These are phyloP conservation scores for Halesus radiatus DNA, from an alignment of 1,140 invertebrate species.

Conservation along the genomic window DNA sequence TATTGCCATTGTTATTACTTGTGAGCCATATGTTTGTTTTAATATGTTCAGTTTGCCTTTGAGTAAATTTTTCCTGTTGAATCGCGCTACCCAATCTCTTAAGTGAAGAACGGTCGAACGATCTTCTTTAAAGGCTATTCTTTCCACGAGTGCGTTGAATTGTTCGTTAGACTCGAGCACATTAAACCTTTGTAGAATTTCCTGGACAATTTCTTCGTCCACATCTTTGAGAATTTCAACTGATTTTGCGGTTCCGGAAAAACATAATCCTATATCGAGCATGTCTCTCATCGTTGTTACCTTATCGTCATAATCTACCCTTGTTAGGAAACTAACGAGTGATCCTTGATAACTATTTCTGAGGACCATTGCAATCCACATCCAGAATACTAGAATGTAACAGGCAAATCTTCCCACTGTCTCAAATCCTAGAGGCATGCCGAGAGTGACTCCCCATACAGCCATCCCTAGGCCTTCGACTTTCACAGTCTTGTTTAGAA, in stretches of 20 bases:
- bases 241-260: slow-evolving; percentile 37
- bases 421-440: slow-evolving; percentile 31
- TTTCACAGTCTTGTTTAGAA: slow-evolving; percentile 46
- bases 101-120: slow-evolving; percentile 34
- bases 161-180: slow-evolving; percentile 17
- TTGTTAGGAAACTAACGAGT: slow-evolving; percentile 50
- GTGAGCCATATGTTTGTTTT: slow-evolving; percentile 46
- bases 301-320: slow-evolving; percentile 40
- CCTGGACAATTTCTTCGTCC: slow-evolving; percentile 33
- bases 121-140: slow-evolving; percentile 29
- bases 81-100: slow-evolving; percentile 34
- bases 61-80: slow-evolving; percentile 44
- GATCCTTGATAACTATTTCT: slow-evolving; percentile 52
- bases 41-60: slow-evolving; percentile 45
- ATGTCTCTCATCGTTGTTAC: slow-evolving; percentile 50
- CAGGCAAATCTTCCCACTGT: slow-evolving; percentile 48
- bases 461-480: slow-evolving; percentile 33
- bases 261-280: slow-evolving; percentile 30
- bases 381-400: slow-evolving; percentile 52
- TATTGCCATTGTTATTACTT: slow-evolving; percentile 45
- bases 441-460: slow-evolving; percentile 47
- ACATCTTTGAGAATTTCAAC: slow-evolving; percentile 40
- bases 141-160: slow-evolving; percentile 27
- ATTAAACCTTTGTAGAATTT: slow-evolving; percentile 33
- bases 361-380: slow-evolving; percentile 52